These are phyloP conservation scores for Sebastes trivittatus DNA, from an alignment of 2,797 vertebrate genomes.

Conservation along the genomic window DNA sequence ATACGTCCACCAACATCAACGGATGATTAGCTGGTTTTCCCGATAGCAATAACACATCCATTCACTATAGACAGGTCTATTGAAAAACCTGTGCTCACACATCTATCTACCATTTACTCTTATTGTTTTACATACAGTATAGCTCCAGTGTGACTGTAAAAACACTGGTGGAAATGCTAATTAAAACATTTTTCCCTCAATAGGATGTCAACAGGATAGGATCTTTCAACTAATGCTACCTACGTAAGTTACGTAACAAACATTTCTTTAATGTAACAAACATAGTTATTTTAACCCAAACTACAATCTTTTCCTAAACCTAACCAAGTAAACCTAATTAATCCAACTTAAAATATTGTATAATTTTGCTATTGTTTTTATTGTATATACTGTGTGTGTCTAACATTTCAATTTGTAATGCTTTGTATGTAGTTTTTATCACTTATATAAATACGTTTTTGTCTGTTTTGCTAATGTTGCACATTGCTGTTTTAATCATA, in stretches of 20 bases:
- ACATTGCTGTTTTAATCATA: too few relatives aligned
- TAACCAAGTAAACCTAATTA: too few relatives aligned
- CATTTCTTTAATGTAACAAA: neutral
- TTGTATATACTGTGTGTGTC: too few relatives aligned
- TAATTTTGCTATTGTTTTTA: too few relatives aligned
- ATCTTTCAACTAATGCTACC: neutral
- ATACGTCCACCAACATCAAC: neutral
- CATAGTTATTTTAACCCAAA: neutral
- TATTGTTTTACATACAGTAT: neutral
- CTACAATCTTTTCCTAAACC: rapidly evolving
- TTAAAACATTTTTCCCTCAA: neutral
- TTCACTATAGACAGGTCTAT: neutral
- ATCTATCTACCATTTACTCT: neutral
- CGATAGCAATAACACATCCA: neutral
- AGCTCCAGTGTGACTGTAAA: neutral
- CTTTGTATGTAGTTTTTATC: too few relatives aligned
- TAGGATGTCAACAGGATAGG: neutral
- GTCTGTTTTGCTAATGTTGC: too few relatives aligned
- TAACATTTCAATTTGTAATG: too few relatives aligned
- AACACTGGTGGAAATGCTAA: neutral
- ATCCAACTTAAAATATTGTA: too few relatives aligned
- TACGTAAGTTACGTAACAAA: rapidly evolving
- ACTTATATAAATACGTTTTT: too few relatives aligned
- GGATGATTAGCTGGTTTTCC: neutral
- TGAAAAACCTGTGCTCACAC: neutral